These are phyloP conservation scores for Phycodurus eques DNA, from an alignment of 2,113 vertebrate species.

Conservation along the genomic window DNA sequence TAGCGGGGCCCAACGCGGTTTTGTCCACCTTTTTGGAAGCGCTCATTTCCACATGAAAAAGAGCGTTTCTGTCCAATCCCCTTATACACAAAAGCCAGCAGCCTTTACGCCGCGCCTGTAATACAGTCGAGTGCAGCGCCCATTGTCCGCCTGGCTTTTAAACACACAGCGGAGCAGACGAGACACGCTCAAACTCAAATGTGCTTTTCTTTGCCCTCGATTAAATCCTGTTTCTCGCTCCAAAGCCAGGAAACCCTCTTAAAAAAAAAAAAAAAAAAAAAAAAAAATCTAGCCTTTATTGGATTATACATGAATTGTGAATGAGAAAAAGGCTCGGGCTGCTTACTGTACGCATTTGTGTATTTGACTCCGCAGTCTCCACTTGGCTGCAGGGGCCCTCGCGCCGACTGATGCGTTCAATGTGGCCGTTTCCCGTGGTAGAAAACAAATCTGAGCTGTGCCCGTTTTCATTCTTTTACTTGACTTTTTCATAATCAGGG, in stretches of 20 bases:
- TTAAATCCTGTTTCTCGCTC: conserved; percentile 10
- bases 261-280: neutral
- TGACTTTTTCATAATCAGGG: no score
- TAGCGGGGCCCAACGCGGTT: neutral
- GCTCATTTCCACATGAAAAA: conserved; percentile 73
- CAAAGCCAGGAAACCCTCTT: neutral
- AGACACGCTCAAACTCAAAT: conserved; percentile 10
- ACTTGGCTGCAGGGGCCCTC: neutral
- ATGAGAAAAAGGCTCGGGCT: neutral
- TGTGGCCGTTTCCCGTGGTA: no score
- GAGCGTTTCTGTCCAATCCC: conserved; percentile 66
- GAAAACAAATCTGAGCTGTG: no score
- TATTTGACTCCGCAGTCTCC: neutral
- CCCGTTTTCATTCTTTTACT: no score
- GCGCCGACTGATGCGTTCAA: no score
- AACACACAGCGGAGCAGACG: neutral
- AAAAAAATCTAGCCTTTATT: neutral
- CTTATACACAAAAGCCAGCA: conserved; percentile 68
- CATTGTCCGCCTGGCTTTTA: conserved; percentile 39
- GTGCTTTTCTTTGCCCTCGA: neutral
- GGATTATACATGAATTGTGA: neutral
- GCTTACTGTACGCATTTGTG: neutral
- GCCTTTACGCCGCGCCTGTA: conserved; percentile 49
- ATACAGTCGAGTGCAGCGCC: conserved; percentile 35
- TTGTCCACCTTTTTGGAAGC: conserved; percentile 35